phyloP scores from a whole-genome alignment of 2,113 vertebrate genomes.

The Talpa occidentalis region DNA sequence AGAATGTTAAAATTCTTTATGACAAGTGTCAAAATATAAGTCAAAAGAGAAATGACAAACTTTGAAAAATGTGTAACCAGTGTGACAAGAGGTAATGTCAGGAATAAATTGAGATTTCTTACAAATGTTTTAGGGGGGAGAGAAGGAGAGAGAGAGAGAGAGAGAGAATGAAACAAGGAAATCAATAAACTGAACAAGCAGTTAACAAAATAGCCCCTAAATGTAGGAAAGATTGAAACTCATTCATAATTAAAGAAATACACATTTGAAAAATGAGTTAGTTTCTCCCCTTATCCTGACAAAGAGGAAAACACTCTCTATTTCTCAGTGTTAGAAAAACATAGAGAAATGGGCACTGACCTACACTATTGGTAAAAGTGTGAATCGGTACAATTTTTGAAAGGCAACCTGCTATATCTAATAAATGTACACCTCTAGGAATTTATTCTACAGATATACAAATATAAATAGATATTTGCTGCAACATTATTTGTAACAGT shows the following conservation, averaged over 20 bases:
- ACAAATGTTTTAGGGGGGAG: not conserved
- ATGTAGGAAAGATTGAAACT: not conserved
- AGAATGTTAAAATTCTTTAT: constrained; percentile 43
- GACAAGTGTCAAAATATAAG: not conserved
- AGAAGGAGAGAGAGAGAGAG: not conserved
- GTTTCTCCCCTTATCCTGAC: not conserved
- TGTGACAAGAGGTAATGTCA: not conserved
- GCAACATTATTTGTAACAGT: not conserved
- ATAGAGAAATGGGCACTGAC: not conserved
- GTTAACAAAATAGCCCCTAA: not conserved
- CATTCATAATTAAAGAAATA: constrained; percentile 36
- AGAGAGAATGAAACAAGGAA: not conserved
- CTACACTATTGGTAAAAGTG: not conserved
- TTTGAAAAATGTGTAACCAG: constrained; percentile 4
- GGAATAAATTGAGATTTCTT: not conserved
- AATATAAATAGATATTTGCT: constrained; percentile 1
- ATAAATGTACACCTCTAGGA: not conserved
- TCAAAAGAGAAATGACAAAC: constrained; percentile 45
- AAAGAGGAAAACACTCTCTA: not conserved
- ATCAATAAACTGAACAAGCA: not conserved
- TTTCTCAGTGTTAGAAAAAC: not conserved
- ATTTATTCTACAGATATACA: not conserved
- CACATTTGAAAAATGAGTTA: constrained; percentile 6
- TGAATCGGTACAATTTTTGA: not conserved
- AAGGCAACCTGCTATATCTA: not conserved